Evolutionary conservation across 2,113 vertebrate species (phyloP).

Genomic region (Sebastes fasciatus): DNA sequence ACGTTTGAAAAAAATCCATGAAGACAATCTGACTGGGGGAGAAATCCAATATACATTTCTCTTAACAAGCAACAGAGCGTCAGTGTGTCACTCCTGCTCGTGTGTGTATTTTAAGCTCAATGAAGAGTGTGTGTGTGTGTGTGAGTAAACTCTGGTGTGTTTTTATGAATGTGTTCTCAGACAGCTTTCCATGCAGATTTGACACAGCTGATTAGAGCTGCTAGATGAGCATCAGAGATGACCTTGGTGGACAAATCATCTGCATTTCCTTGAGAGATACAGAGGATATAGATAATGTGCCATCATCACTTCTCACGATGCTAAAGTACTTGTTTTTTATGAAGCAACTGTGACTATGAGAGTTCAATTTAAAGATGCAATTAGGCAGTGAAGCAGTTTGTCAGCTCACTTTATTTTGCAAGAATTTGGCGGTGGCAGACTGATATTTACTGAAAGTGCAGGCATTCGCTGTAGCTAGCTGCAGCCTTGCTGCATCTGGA

Average conservation of each 20-base stretch:
- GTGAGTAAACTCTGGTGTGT: not conserved
- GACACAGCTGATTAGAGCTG: conserved; percentile 40
- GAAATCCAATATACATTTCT: conserved; percentile 15
- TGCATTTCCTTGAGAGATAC: not conserved
- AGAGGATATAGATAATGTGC: not conserved
- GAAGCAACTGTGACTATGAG: not conserved
- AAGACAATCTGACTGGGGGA: conserved; percentile 13
- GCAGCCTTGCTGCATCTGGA: too few species aligned
- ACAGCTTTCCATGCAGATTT: conserved; percentile 30
- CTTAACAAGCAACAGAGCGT: conserved; percentile 3
- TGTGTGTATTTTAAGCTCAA: not conserved
- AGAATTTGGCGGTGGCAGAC: too few species aligned
- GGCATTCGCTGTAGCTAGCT: not conserved
- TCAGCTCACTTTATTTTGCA: not conserved
- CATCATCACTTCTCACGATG: not conserved
- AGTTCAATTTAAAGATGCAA: not conserved
- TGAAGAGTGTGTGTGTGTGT: not conserved
- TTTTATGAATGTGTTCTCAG: conserved; percentile 13
- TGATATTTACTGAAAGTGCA: not conserved
- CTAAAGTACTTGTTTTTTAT: not conserved
- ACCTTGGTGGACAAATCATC: conserved; percentile 42
- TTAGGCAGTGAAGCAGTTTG: not conserved
- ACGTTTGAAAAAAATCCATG: conserved; percentile 58
- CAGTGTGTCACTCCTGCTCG: not conserved
- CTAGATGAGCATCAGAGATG: conserved; percentile 44